Percentiles rank a stretch among this genome's conserved stretches.
phyloP scores from a whole-genome alignment of 2,797 vertebrate species.

The Philypnodon macrostomus region DNA sequence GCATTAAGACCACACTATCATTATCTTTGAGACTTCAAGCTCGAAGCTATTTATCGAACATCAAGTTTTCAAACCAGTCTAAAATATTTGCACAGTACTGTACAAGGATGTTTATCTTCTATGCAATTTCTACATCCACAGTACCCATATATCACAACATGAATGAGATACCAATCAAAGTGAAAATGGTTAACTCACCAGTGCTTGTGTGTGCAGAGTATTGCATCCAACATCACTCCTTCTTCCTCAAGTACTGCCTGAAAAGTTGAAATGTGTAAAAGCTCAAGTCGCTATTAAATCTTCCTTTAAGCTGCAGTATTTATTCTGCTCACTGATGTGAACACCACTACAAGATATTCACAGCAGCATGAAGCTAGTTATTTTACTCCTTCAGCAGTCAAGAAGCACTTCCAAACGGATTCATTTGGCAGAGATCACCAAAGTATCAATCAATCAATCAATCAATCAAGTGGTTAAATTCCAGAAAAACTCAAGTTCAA shows the following conservation, averaged over 20 bases:
- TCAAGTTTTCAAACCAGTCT: too few relatives aligned
- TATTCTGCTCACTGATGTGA: background rate
- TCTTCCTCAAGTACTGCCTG: conserved; percentile 88
- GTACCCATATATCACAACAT: too few relatives aligned
- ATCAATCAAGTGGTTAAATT: background rate
- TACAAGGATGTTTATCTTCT: too few relatives aligned
- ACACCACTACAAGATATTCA: background rate
- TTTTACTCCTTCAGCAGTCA: background rate
- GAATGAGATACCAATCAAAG: background rate
- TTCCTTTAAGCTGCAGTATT: conserved; percentile 5
- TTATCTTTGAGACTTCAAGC: too few relatives aligned
- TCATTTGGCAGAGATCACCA: background rate
- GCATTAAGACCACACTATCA: too few relatives aligned
- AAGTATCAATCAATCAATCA: background rate
- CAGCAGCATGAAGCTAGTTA: background rate
- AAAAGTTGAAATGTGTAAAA: conserved; percentile 24
- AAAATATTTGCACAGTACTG: too few relatives aligned
- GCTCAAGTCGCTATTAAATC: conserved; percentile 1
- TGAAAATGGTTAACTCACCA: conserved; percentile 79
- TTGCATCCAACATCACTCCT: conserved; percentile 86
- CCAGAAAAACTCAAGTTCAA: background rate
- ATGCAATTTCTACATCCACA: too few relatives aligned
- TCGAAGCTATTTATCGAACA: too few relatives aligned
- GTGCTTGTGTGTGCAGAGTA: conserved; percentile 97
- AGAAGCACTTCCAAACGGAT: background rate